Percentiles rank a stretch among this genome's conserved stretches.
Evolutionary conservation across 2,888 invertebrate genomes (phyloP).

Genomic region (Ligdia adustata): DNA sequence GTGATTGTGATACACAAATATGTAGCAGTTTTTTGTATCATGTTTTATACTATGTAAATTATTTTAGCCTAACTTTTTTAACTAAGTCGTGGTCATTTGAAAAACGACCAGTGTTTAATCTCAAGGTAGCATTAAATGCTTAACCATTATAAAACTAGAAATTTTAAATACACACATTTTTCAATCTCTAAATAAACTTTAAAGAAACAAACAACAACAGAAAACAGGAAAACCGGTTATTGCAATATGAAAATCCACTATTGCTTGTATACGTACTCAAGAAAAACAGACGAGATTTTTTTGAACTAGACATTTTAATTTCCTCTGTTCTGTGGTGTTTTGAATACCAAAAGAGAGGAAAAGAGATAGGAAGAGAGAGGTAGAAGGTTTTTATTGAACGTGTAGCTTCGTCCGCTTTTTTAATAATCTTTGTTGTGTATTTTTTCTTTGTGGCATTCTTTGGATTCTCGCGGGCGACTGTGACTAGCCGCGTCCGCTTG

Average conservation of each 20-base stretch:
- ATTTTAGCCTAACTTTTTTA: too few relatives aligned
- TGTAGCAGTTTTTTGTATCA: too few relatives aligned
- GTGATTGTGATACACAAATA: too few relatives aligned
- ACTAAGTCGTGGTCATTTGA: too few relatives aligned
- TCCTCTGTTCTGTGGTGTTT: constrained; percentile 36
- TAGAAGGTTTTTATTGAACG: constrained; percentile 35
- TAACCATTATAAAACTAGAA: too few relatives aligned
- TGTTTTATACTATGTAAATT: too few relatives aligned
- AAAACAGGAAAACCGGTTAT: neutral
- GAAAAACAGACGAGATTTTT: constrained; percentile 30
- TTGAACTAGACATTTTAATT: constrained; percentile 38
- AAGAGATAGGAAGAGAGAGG: constrained; percentile 5
- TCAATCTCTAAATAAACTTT: too few relatives aligned
- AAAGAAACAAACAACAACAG: too few relatives aligned
- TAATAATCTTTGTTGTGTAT: constrained; percentile 37
- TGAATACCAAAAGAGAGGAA: constrained; percentile 21
- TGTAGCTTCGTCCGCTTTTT: constrained; percentile 37
- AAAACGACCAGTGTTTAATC: too few relatives aligned
- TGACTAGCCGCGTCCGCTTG: constrained; percentile 36
- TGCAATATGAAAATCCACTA: constrained; percentile 21
- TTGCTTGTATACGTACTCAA: constrained; percentile 31
- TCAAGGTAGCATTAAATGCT: too few relatives aligned
- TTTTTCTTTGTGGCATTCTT: constrained; percentile 36
- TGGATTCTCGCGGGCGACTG: constrained; percentile 28
- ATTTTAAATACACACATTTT: too few relatives aligned